Base-by-base conservation (phyloP, 1,140 invertebrate species). In the Conopomorpha cramerella region DNA sequence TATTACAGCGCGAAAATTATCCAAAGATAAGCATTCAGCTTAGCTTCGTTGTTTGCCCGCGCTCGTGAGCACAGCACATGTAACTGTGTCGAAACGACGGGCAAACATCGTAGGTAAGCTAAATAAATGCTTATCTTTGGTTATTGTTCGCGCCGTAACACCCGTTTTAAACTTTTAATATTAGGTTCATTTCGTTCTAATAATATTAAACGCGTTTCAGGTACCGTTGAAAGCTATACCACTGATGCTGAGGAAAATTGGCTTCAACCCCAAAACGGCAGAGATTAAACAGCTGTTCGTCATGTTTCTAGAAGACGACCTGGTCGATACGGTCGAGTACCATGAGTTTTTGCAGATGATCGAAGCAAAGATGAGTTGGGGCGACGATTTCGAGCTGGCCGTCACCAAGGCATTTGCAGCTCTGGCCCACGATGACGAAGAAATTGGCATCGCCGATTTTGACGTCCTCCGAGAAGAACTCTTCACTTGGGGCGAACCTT, bases 291-390 rank as follows among this genome's bases (percentile, higher is more conserved):
- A 66, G 32, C 47, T 74, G 8, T 74, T 55, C 26, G 44, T 29
- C 19, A 42, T 43, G 27, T 72, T 74, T 39, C 41, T 74, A 16
- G 70, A 74, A 51, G 66, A 72, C 17, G 67, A 74, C n/a, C 39
- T 59, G 2, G 63, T 68, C 0, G 71, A 76, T 28, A 62, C 55
- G 0, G 65, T 76, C 0, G 70, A 70, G 43, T 61, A 47, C 8
- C 65, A 70, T 15, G 65, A 72, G 36, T 74, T 49, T 48, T 36
- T 56, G 11, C 56, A 59, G 16, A 74, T 74, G 67, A 62, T 74
- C 10, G 70, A 74, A 55, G 65, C 63, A 7, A 74, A 74, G 48
- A 62, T 70, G 47, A 46, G 38, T 10, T 59, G 54, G 63, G 63
- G 65, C 3, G 70, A 74, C 38, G 67, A 70, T 30, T 60, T 72